Evolutionary conservation across 2,888 invertebrate species (phyloP).

Genomic region (Liodrosophila aerea): DNA sequence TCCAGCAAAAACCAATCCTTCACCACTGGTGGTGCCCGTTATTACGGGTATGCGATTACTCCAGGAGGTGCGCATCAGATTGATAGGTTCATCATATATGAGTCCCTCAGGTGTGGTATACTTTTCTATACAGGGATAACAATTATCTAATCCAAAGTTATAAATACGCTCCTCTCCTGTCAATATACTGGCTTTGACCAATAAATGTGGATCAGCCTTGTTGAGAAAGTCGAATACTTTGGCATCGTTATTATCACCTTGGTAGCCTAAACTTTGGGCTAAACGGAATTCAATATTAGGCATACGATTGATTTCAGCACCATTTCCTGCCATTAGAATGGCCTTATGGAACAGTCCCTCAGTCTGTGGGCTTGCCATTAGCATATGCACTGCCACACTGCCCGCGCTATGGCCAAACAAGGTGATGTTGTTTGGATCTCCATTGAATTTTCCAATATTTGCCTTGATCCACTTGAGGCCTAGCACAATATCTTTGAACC

Average conservation of each 20-base stretch:
- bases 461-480: slow-evolving; percentile 83
- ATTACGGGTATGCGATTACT: slow-evolving; percentile 28
- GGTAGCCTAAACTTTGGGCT: background rate
- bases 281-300: background rate
- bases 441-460: slow-evolving; percentile 82
- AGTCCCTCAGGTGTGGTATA: background rate
- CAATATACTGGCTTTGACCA: background rate
- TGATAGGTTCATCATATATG: background rate
- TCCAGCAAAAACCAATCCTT: background rate
- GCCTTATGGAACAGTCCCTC: slow-evolving; percentile 75
- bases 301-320: background rate
- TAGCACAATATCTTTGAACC: slow-evolving; percentile 79
- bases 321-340: slow-evolving; percentile 31
- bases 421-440: slow-evolving; percentile 82
- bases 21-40: background rate
- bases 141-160: background rate
- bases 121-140: background rate
- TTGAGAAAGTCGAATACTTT: background rate
- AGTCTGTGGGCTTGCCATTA: slow-evolving; percentile 81
- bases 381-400: slow-evolving; percentile 80
- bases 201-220: background rate
- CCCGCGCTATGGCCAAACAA: slow-evolving; percentile 83
- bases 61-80: background rate
- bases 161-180: background rate
- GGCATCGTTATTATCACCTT: background rate